Evolutionary conservation across 2,797 vertebrate species (phyloP), one percentile per base, ranked within the genome.

Genomic region (Acrossocheilus fasciatus): DNA sequence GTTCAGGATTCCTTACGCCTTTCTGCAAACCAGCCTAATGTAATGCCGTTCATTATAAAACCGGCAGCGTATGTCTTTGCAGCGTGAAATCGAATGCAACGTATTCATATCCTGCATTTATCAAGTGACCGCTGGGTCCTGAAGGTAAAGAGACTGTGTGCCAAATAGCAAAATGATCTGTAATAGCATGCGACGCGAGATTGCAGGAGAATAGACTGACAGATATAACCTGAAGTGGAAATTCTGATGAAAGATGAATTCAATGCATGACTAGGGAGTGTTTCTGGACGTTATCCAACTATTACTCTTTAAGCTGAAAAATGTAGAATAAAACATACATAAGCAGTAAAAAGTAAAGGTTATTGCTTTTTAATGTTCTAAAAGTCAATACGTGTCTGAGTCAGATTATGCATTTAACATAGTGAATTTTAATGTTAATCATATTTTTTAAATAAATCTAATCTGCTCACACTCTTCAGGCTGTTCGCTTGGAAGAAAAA

Each of bases 91-190:
- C 45, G 39, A 69, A 70, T 54, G 47, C 64, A 54, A 11, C 66
- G 12, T 41, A 47, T 66, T 66, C n/a, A 81, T 23, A 82, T 82
- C 34, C 47, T 17, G 47, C 47, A 26, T 82, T 70, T 70, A 70
- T 70, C 80, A 82, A 70, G 80, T 70, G 64, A 82, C 45, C 47
- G 4, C 80, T 26, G 64, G 80, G 66, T 54, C 66, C 80, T 54
- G 34, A 70, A 26, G 34, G 80, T 69, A 39, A 36, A 69, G 59
- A 36, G 79, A 69, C 34, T 69, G 59, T 20, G 17, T 66, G 59
- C 26, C 17, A 41, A 80, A 80, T 47, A 66, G 78, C 17, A 66
- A 47, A 80, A 66, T 47, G n/a, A 45, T 66, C 59, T 18, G 5
- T 34, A 47, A 80, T 47, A 34, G n/a, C 26, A 26, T 66, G 9